Percentiles rank a stretch among this genome's conserved stretches.
These are phyloP conservation scores for Coreoperca whiteheadi DNA, from an alignment of 2,113 vertebrate species.

Conservation along the genomic window DNA sequence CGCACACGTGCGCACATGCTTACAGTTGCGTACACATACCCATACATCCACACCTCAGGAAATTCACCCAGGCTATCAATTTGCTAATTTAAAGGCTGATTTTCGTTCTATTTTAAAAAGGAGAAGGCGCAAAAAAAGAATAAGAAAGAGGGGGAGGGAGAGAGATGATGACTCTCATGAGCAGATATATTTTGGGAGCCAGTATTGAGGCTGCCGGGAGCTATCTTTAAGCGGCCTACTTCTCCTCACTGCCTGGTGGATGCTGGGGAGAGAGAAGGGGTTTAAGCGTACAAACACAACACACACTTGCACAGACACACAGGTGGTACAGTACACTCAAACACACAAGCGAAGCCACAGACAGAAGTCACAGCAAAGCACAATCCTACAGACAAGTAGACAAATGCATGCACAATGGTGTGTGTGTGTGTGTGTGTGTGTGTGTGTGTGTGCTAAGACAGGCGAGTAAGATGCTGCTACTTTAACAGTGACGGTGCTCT, in stretches of 20 bases:
- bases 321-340: conserved; percentile 16
- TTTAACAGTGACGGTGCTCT: conserved; percentile 59
- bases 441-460: not conserved
- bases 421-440: conserved; percentile 12
- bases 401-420: conserved; percentile 3
- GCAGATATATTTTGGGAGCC: conserved; percentile 82
- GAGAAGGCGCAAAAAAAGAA: conserved; percentile 63
- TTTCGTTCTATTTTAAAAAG: conserved; percentile 48
- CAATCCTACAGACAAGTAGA: not conserved
- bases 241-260: conserved; percentile 75
- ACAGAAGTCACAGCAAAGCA: conserved; percentile 13
- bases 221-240: conserved; percentile 85
- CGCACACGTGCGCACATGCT: no score
- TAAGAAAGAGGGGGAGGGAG: conserved; percentile 54
- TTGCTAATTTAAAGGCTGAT: conserved; percentile 46
- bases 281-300: conserved; percentile 48
- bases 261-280: conserved; percentile 57
- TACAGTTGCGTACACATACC: not conserved
- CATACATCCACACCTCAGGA: conserved; percentile 1
- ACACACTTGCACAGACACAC: conserved; percentile 27
- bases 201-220: conserved; percentile 82
- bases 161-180: conserved; percentile 75
- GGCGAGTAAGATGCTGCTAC: conserved; percentile 32
- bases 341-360: conserved; percentile 2
- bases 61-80: conserved; percentile 19